Base-by-base conservation (phyloP, 1,140 invertebrate species). In the Drosophila teissieri region DNA sequence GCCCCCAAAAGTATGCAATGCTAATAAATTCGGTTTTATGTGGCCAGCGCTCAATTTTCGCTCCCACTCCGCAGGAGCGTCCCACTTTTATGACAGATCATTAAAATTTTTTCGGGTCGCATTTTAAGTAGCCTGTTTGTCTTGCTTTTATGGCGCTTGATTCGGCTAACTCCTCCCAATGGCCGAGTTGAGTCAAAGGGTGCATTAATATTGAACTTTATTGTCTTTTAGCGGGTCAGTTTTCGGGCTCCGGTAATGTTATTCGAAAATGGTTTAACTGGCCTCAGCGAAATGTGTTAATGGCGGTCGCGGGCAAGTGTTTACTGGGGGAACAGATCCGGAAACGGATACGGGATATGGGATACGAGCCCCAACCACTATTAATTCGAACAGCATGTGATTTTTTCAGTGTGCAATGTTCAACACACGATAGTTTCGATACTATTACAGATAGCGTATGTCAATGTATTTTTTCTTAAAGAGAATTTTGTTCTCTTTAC, bases 171-270 rank as follows among this genome's bases (percentile, higher is more conserved):
- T 68, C 64, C 36, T 51, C 64, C 60, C 63, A 15, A 17, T 15
- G 31, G 34, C 5, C n/a, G 3, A 8, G 19, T 24, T 39, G 78
- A 83, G 84, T 89, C 80, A 86, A 88, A 88, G 83, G 84, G 79
- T 89, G 83, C 79, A 88, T 89, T 88, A 89, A 84, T 89, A 89
- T 89, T 88, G 79, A 89, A 88, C 79, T 89, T 88, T 88, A 89
- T 88, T 85, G 81, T 85, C 68, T 77, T 60, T 61, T 56, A 42
- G 49, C 54, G 76, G 76, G 76, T 76, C 80, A 84, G 80, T 78
- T 68, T 53, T 22, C 10, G 64, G 67, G 51, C 14, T 69, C 31
- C 24, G 34, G 49, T 39, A 24, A 24, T 4, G 36, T 31, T 15
- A 48, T 48, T 48, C 14, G 14, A 6, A 27, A n/a, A 17, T 12